A percentile compares a stretch with the other conserved stretches of the same genome.
Evolutionary conservation across 2,113 vertebrate genomes (phyloP).

Genomic region (Narcine bancroftii): DNA sequence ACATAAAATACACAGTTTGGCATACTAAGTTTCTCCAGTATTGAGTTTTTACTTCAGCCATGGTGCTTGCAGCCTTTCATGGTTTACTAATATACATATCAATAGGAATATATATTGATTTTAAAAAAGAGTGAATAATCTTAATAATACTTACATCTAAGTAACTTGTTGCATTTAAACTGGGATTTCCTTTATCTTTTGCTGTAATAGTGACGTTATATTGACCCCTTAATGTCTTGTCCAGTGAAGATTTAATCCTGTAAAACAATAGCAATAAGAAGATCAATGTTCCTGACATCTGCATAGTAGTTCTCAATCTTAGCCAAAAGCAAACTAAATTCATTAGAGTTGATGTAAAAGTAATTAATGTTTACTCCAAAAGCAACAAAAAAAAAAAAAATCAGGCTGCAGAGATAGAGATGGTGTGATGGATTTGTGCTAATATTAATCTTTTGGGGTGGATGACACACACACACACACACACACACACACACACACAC

Average conservation of each 20-base stretch:
- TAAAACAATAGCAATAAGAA: neutral
- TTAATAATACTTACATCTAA: slow-evolving; percentile 59
- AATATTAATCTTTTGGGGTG: no score
- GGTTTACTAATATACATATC: no score
- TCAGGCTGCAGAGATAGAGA: neutral
- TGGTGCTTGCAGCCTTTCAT: no score
- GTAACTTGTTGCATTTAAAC: slow-evolving; percentile 43
- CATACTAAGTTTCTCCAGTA: no score
- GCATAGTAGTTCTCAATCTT: neutral
- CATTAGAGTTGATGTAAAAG: neutral
- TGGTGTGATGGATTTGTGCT: no score
- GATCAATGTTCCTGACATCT: neutral
- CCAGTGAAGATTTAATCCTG: slow-evolving; percentile 64
- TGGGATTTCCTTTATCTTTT: slow-evolving; percentile 44
- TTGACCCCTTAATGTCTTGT: slow-evolving; percentile 62
- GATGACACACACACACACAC: no score
- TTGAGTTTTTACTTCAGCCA: no score
- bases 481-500: no score
- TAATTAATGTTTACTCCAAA: neutral
- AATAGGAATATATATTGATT: no score
- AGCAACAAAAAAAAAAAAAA: neutral
- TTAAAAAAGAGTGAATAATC: neutral
- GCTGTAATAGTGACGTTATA: slow-evolving; percentile 69
- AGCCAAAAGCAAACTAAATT: neutral
- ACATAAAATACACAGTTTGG: no score